Base-by-base conservation (phyloP, 2,888 invertebrate species). In the Sialis lutaria region DNA sequence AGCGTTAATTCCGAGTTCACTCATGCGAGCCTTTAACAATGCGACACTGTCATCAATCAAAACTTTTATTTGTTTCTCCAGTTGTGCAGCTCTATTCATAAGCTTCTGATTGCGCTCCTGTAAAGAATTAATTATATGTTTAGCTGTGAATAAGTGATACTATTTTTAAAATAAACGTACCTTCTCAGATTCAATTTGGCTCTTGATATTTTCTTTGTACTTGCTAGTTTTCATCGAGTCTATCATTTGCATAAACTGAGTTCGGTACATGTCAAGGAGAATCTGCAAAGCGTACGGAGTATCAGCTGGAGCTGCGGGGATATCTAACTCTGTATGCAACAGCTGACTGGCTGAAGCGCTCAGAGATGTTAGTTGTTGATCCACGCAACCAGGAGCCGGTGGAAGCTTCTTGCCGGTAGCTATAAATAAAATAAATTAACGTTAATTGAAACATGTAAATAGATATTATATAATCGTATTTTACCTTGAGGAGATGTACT, bases 11-110 rank as follows among this genome's bases (percentile, higher is more conserved):
- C 88, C 90, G 54, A 96, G 71, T 67, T 95, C 93, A 56, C 81
- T 83, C 82, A 95, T 87, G 51, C 93, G 75, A 41, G 84, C 82
- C 64, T 91, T 89, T 39, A 95, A 69, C 54, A 92, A 68, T 32
- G 82, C 82, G 10, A 92, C 89, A 59, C 93, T 91, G 63, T 95
- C 93, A 57, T 87, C 86, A 53, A 92, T 90, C 52, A 96, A 69
- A 50, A 88, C 84, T 62, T 82, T 85, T 52, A 95, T 91, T 70
- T 93, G 91, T 62, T 90, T 90, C 59, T 93, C 91, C 55, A 95
- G 68, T 64, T 91, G 89, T n/a, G 83, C 83, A 40, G 86, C 85
- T 49, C 90, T 77, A 48, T 79, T 83, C 63, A 83, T 82, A 51
- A 92, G 66, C 57, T 82, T 82, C 56, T 81, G 76, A 65, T 90